Conservation (phyloP, 2,888 invertebrate species). For the Drosophila cognata region DNA sequence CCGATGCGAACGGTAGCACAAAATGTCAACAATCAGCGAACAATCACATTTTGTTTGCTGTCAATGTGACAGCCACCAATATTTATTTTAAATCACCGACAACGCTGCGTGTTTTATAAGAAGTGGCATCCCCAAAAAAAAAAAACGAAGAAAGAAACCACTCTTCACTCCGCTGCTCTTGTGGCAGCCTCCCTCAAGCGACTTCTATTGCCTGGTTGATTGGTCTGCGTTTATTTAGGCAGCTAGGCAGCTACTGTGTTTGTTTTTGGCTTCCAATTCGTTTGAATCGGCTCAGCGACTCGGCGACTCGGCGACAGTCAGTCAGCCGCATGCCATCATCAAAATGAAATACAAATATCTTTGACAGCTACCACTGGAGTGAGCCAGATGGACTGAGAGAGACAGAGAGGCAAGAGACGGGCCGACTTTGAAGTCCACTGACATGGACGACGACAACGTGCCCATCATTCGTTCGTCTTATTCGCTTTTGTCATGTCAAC, state of each 20-base stretch:
- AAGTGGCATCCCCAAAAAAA: conserved; percentile 32
- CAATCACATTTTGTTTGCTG: conserved; percentile 81
- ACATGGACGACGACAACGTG: conserved; percentile 48
- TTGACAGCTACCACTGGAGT: conserved; percentile 78
- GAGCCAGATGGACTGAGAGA: not conserved
- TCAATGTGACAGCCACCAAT: conserved; percentile 80
- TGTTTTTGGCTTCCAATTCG: conserved; percentile 75
- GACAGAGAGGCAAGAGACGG: not conserved
- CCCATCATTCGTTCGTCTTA: conserved; percentile 71
- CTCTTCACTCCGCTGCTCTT: conserved; percentile 2
- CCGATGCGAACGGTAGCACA: conserved; percentile 66
- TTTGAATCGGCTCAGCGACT: conserved; percentile 62
- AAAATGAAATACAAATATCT: conserved; percentile 82
- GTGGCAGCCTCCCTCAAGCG: not conserved
- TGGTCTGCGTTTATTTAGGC: conserved; percentile 75
- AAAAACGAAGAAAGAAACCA: not conserved
- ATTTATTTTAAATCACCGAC: conserved; percentile 81
- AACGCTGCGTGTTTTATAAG: conserved; percentile 51
- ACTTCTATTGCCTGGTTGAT: conserved; percentile 53
- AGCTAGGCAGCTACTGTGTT: conserved; percentile 70
- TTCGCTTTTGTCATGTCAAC: conserved; percentile 76
- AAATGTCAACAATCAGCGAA: conserved; percentile 81
- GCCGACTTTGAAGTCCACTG: conserved; percentile 73
- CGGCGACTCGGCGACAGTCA: conserved; percentile 56
- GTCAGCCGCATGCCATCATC: conserved; percentile 78